These are phyloP conservation scores for Dunckerocampus dactyliophorus DNA, from an alignment of 2,113 vertebrate genomes.

Conservation along the genomic window DNA sequence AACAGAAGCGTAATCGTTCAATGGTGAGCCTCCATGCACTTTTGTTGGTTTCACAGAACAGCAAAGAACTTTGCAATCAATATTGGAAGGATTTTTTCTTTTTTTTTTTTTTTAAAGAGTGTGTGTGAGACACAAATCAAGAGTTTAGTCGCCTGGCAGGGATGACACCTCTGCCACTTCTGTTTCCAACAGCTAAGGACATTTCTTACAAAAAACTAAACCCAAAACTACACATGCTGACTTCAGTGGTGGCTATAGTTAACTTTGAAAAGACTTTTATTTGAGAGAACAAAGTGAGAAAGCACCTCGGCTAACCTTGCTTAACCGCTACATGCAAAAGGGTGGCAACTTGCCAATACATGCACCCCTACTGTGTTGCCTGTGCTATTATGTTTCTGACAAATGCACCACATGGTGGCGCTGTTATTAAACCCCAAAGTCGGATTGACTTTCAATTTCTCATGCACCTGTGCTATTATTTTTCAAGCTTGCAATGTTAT, in stretches of 20 bases:
- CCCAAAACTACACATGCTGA: not conserved
- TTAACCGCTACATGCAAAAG: too few species aligned
- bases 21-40: not conserved
- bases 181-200: conserved; percentile 11
- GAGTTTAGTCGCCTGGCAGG: conserved; percentile 8
- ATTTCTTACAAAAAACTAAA: conserved; percentile 13
- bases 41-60: conserved; percentile 20
- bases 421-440: too few species aligned
- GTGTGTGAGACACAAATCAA: conserved; percentile 8
- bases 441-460: too few species aligned
- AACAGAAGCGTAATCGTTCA: not conserved
- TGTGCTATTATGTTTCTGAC: too few species aligned
- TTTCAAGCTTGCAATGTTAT: too few species aligned
- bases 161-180: not conserved
- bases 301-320: too few species aligned
- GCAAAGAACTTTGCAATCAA: conserved; percentile 4
- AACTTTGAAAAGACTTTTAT: not conserved
- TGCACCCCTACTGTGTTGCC: too few species aligned
- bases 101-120: not conserved
- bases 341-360: too few species aligned
- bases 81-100: conserved; percentile 10
- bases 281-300: too few species aligned
- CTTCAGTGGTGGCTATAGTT: not conserved
- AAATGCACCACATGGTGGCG: too few species aligned
- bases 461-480: too few species aligned